A percentile compares a stretch with the other conserved stretches of the same genome.
These are phyloP conservation scores for Diadegma fenestrale DNA, from an alignment of 2,888 invertebrate genomes.

Conservation along the genomic window DNA sequence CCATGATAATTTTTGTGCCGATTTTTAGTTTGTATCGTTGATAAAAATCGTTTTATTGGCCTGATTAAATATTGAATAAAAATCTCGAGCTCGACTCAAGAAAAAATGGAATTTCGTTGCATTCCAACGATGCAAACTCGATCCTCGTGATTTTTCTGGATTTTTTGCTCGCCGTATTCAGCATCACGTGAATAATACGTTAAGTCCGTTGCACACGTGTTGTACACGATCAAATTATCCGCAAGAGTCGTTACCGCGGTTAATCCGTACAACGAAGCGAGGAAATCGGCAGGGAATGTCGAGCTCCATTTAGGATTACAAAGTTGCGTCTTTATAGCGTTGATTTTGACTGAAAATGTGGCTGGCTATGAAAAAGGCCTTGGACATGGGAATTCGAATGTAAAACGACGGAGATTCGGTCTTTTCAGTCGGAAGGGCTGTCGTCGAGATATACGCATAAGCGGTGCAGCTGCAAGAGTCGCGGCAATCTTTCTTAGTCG, in stretches of 20 bases:
- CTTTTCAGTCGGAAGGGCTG: not conserved
- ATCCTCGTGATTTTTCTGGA: no score
- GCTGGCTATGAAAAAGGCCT: not conserved
- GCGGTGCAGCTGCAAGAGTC: conserved; percentile 58
- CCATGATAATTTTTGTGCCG: no score
- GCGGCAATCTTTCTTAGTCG: conserved; percentile 62
- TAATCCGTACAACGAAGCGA: conserved; percentile 19
- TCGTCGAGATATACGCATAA: conserved; percentile 1
- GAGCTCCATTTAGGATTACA: no score
- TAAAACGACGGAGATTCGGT: not conserved
- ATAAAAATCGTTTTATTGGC: no score
- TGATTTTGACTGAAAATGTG: not conserved
- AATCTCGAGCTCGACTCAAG: no score
- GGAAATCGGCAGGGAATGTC: not conserved
- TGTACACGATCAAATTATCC: conserved; percentile 31
- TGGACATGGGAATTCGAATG: not conserved
- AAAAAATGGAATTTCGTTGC: no score
- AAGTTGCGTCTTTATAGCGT: not conserved
- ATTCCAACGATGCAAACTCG: no score
- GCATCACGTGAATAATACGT: conserved; percentile 32
- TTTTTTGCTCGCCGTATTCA: conserved; percentile 19
- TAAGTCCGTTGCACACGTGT: conserved; percentile 25
- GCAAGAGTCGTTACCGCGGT: conserved; percentile 55
- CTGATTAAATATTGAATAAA: no score
- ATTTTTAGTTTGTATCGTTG: no score